Base-by-base conservation (phyloP, 1,140 invertebrate genomes). In the Gryllus bimaculatus region DNA sequence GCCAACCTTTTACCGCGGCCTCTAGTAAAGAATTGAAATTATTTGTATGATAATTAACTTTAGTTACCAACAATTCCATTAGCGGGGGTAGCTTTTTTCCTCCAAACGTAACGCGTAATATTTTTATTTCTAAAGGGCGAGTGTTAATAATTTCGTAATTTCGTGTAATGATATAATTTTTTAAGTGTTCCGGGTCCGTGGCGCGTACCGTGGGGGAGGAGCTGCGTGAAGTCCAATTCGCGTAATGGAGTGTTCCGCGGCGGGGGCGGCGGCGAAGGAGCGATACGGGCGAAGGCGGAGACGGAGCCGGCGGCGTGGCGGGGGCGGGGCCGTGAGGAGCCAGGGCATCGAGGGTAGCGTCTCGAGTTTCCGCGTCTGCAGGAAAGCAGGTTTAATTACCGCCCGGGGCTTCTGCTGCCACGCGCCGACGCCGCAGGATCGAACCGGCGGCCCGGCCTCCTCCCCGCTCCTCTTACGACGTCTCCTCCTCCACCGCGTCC, bases 71-170 rank as follows among this genome's bases (percentile, higher is more conserved):
- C 54, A 66, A 66, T 66, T 66, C 54, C 54, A 66, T 66, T 66
- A 66, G 18, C 54, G 7, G 18, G 54, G 54, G 10, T 66, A 18
- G 18, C 54, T 13, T 66, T 66, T 66, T 66, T 66, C 18, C 18
- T 66, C 54, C 18, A 13, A 10, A 10, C 18, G 26, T 39, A 39
- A 18, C 54, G 10, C 54, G 10, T 66, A 13, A 66, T 18, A 13
- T 10, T 66, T 66, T 66, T 18, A 66, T 66, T 66, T 66, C 54
- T 66, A 10, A 18, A 66, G 54, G 54, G 54, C 18, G 10, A 7
- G 54, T 66, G 54, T 66, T 66, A 66, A 66, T 66, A 66, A 66
- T 66, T 66, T 66, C 54, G 54, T 66, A 66, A 66, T 66, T 66
- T 66, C 10, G 7, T 18, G 10, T 13, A 66, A 66, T 66, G 54